Base-by-base conservation (phyloP, 2,888 invertebrate species). In the Watsonalla cultraria region DNA sequence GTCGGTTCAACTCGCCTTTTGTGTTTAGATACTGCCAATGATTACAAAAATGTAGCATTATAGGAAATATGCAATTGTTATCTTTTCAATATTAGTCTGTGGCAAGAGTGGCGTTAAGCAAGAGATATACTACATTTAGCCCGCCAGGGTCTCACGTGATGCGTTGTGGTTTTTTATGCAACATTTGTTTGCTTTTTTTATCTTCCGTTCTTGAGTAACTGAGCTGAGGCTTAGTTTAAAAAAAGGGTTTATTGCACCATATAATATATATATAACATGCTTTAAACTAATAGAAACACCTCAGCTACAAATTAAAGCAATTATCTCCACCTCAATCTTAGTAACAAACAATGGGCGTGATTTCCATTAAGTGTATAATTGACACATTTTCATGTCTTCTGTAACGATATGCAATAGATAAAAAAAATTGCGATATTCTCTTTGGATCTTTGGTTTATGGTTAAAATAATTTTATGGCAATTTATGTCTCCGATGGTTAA, bases 141-240 rank as follows among this genome's bases (percentile, higher is more conserved):
- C 11, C n/a, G 24, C 34, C 33, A 33, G 5, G n/a, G 47, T 35
- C 47, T 48, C 47, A 48, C 47, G 35, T 48, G 47, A 48, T 48
- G 47, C 7, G n/a, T 48, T 48, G 47, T 48, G 35, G 35, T 48
- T 7, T 48, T 34, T 35, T 48, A 35, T n/a, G 33, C 14, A 35
- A 48, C n/a, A 34, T 48, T 34, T 48, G 47, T 35, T 48, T 48
- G 34, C 47, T n/a, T 35, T 48, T 48, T 34, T 35, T n/a, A 47
- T 13, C 13, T n/a, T 34, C 5, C 4, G 47, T n/a, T 0, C 37
- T 37, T 8, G 33, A 8, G 47, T n/a, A n/a, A 47, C 33, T 34
- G 34, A 13, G 13, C 7, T 7, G 35, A 48, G 6, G 37, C 37
- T 37, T 37, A 8, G 37, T 37, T 9, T 8, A 37, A 37, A 37